Base-by-base conservation (phyloP, 1,140 invertebrate species). In the Cecropterus lyciades region DNA sequence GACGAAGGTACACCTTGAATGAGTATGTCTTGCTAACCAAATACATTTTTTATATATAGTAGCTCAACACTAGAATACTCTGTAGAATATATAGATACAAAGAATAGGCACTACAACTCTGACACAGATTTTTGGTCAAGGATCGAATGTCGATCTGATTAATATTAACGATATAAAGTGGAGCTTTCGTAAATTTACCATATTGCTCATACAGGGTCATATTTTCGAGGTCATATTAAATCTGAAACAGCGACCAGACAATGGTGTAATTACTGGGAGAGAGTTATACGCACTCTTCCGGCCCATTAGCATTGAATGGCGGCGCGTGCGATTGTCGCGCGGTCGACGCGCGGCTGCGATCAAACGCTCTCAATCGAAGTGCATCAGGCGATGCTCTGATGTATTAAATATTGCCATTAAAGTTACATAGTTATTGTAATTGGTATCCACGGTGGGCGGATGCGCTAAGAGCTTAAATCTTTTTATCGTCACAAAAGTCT, bases 291-390 rank as follows among this genome's bases (percentile, higher is more conserved):
- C 76, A 72, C 70, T 80, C 79, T 84, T 84, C 84, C 84, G 82
- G 77, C 69, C 81, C 80, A 91, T 91, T 90, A 91, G 85, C 89
- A 91, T 90, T 91, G 86, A 89, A 90, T 89, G 77, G 77, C 76
- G 77, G 69, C 81, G 79, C 82, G 81, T 81, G 80, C 82, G 79
- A 82, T 69, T 70, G 75, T 73, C 69, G 65, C 77, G 65, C 75
- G 77, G 80, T 84, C 87, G 80, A 83, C 79, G 79, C 77, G 69
- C 69, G 52, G 68, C 74, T 77, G 75, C 75, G 79, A 80, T 89
- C 85, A 75, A 80, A 79, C 82, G 74, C 67, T 72, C 65, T 46
- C 40, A 80, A 91, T 87, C 85, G 82, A 82, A 82, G 79, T 48
- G 40, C 33, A 51, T 49, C 65, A 46, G 69, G 64, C 66, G 55